These are phyloP conservation scores for Seriola quinqueradiata DNA, from an alignment of 2,113 vertebrate species.

Conservation along the genomic window DNA sequence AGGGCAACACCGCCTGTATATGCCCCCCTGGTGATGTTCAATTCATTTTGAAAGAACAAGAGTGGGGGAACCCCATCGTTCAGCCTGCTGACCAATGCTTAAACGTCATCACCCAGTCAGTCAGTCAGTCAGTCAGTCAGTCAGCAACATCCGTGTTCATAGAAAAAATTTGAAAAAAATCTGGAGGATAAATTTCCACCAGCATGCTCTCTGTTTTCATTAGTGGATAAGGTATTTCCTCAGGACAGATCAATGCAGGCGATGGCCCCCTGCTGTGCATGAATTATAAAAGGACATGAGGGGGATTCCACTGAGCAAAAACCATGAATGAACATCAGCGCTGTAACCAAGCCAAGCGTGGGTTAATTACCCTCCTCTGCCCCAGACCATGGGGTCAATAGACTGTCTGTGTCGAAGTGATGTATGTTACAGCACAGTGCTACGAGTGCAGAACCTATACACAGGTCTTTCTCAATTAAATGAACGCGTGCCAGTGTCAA, in stretches of 20 bases:
- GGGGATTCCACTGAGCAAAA: conserved; percentile 44
- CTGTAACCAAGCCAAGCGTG: neutral
- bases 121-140: no score
- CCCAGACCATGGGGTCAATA: conserved; percentile 53
- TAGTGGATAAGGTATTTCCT: conserved; percentile 44
- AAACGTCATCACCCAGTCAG: no score
- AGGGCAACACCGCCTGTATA: no score
- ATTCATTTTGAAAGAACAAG: no score
- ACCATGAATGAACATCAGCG: conserved; percentile 49
- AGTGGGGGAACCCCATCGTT: no score
- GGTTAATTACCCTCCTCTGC: conserved; percentile 44
- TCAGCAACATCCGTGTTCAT: no score
- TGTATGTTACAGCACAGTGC: conserved; percentile 43
- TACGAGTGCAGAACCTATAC: conserved; percentile 36
- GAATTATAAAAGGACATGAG: neutral
- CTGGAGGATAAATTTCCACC: neutral
- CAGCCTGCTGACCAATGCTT: no score
- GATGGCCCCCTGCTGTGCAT: conserved; percentile 15
- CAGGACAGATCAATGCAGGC: conserved; percentile 19
- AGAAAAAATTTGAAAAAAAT: neutral
- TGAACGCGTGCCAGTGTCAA: conserved; percentile 70
- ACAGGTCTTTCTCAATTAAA: conserved; percentile 64
- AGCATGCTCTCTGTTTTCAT: neutral
- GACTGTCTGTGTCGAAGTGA: conserved; percentile 43
- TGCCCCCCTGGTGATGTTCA: no score